Evolutionary conservation across 2,888 invertebrate genomes (phyloP).

Genomic region (Volucella inflata): DNA sequence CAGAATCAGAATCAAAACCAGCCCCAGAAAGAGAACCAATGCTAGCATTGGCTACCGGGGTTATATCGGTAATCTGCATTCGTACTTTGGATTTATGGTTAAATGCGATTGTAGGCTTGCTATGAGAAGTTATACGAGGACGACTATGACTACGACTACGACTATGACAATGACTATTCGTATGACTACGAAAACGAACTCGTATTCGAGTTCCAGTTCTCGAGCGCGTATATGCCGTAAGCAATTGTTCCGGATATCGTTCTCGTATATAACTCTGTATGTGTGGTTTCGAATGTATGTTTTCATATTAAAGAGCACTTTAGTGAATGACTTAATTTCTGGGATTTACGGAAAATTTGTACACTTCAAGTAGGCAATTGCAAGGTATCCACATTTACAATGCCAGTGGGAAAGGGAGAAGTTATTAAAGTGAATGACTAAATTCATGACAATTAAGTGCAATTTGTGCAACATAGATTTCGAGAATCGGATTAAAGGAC

Average conservation of each 20-base stretch:
- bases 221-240: slow-evolving; percentile 14
- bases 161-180: too few species aligned
- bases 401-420: background rate
- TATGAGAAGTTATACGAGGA: background rate
- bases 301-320: slow-evolving; percentile 19
- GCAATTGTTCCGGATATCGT: slow-evolving; percentile 31
- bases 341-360: slow-evolving; percentile 26
- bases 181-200: too few species aligned
- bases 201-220: too few species aligned
- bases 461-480: background rate
- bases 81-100: slow-evolving; percentile 68
- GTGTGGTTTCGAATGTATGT: slow-evolving; percentile 11
- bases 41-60: background rate
- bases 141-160: background rate
- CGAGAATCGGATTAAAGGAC: too few species aligned
- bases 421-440: background rate
- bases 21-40: background rate
- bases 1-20: background rate
- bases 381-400: background rate
- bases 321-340: slow-evolving; percentile 47
- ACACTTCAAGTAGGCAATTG: background rate
- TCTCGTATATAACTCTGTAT: background rate
- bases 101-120: slow-evolving; percentile 62
- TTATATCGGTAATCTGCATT: slow-evolving; percentile 64
- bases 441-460: background rate